These are phyloP conservation scores for Drosophila neutralis DNA, from an alignment of 2,888 invertebrate genomes.

Conservation along the genomic window DNA sequence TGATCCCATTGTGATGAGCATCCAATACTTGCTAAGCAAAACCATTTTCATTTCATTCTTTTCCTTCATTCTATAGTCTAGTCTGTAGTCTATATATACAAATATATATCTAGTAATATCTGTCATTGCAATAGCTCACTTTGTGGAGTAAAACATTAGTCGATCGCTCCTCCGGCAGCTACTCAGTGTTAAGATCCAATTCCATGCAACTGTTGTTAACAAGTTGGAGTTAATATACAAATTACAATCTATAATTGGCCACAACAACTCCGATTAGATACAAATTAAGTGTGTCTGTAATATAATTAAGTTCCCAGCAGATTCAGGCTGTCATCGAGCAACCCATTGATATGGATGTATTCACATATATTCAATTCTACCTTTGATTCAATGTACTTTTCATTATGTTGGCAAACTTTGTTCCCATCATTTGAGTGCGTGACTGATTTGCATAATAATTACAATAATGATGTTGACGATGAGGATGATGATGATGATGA, in stretches of 20 bases:
- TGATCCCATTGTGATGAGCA: not conserved
- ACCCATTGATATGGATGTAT: not conserved
- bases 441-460: conserved; percentile 23
- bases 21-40: not conserved
- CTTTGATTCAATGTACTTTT: not conserved
- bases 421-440: conserved; percentile 24
- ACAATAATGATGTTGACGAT: conserved; percentile 9
- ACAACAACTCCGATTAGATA: not conserved
- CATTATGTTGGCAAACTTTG: not conserved
- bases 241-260: not conserved
- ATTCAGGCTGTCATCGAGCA: not conserved
- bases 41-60: not conserved
- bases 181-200: too few species aligned
- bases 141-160: too few species aligned
- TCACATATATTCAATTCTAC: not conserved
- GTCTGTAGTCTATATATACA: not conserved
- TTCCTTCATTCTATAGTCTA: not conserved
- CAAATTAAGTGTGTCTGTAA: not conserved
- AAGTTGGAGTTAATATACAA: not conserved
- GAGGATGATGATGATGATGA: not conserved
- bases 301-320: not conserved
- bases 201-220: too few species aligned
- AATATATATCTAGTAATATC: not conserved
- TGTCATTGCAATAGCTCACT: too few species aligned
- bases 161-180: too few species aligned